Percentiles rank a stretch among this genome's conserved stretches.
phyloP scores from a whole-genome alignment of 2,797 vertebrate genomes.

The Amphiprion clarkii region DNA sequence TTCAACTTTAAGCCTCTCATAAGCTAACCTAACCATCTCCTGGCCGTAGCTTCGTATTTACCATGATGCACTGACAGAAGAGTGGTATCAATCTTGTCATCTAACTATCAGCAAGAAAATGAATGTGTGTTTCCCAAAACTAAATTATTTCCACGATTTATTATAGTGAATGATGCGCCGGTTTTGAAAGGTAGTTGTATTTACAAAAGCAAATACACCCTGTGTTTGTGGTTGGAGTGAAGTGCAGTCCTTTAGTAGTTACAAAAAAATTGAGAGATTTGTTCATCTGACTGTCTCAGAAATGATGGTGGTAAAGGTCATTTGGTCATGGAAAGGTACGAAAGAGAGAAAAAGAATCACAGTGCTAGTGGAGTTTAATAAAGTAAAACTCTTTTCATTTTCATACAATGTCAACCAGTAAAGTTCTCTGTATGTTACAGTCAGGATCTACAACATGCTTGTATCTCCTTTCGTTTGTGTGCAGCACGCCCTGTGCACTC shows the following conservation, averaged over 20 bases:
- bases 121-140: neutral
- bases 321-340: no score
- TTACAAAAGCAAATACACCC: neutral
- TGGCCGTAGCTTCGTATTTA: constrained; percentile 2
- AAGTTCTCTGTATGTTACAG: neutral
- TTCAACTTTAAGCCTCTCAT: neutral
- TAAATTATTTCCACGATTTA: no score
- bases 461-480: neutral
- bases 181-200: neutral
- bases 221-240: no score
- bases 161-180: neutral
- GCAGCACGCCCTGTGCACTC: neutral
- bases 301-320: no score
- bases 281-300: no score
- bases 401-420: neutral
- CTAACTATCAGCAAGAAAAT: neutral
- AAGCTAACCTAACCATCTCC: neutral
- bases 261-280: no score
- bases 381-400: no score
- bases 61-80: neutral
- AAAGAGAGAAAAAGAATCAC: no score
- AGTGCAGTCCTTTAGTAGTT: no score
- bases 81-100: neutral
- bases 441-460: neutral
- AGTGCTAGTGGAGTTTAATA: no score